These are phyloP conservation scores for Eidolon helvum DNA, from an alignment of 2,113 vertebrate genomes.

Conservation along the genomic window DNA sequence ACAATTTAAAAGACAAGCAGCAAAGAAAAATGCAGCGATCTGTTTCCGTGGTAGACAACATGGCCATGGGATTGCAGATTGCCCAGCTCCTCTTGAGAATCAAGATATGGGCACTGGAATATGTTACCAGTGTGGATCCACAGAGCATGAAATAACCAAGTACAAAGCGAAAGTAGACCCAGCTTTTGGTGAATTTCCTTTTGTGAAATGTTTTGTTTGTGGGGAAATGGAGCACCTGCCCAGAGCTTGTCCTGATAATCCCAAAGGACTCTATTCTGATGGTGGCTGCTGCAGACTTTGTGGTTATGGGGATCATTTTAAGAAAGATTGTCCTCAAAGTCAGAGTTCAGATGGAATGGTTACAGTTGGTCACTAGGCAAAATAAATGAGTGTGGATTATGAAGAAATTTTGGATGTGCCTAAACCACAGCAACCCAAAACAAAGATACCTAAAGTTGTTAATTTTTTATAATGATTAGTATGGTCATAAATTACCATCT, in stretches of 20 bases:
- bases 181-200: slow-evolving; percentile 92
- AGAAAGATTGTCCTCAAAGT: slow-evolving; percentile 93
- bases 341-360: slow-evolving; percentile 87
- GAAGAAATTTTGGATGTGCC: slow-evolving; percentile 87
- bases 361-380: slow-evolving; percentile 90
- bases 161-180: slow-evolving; percentile 94
- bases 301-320: slow-evolving; percentile 96
- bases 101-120: slow-evolving; percentile 94
- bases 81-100: slow-evolving; percentile 90
- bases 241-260: slow-evolving; percentile 94
- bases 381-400: slow-evolving; percentile 93
- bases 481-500: not conserved
- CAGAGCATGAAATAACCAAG: slow-evolving; percentile 93
- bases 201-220: slow-evolving; percentile 98
- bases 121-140: slow-evolving; percentile 96
- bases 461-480: slow-evolving; percentile 84
- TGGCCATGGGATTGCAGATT: slow-evolving; percentile 95
- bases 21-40: slow-evolving; percentile 90
- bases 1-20: slow-evolving; percentile 89
- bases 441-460: slow-evolving; percentile 88
- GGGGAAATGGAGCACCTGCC: slow-evolving; percentile 94
- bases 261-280: slow-evolving; percentile 94
- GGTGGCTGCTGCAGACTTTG: slow-evolving; percentile 94
- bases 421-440: slow-evolving; percentile 78
- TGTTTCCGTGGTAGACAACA: slow-evolving; percentile 97